A percentile compares a stretch with the other conserved stretches of the same genome.
phyloP scores from a whole-genome alignment of 2,797 vertebrate genomes.

The Lophius americanus region DNA sequence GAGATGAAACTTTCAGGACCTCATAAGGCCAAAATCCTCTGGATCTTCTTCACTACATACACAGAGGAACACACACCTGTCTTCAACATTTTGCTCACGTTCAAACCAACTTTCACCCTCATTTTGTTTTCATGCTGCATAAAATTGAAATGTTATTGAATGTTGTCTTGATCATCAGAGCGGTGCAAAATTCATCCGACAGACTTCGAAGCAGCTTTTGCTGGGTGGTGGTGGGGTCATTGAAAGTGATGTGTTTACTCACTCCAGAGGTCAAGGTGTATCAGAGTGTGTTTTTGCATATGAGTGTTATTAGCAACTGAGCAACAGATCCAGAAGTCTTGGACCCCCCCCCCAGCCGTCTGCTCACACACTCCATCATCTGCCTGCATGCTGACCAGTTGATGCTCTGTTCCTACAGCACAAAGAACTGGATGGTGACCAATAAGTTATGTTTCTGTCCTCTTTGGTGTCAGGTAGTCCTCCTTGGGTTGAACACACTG shows the following conservation, averaged over 20 bases:
- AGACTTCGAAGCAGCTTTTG: slow-evolving; percentile 42
- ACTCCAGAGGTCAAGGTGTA: slow-evolving; percentile 48
- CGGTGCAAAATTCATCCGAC: slow-evolving; percentile 26
- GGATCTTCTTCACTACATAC: slow-evolving; percentile 51
- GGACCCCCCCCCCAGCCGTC: slow-evolving; percentile 76
- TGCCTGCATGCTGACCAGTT: slow-evolving; percentile 48
- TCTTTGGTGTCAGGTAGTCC: slow-evolving; percentile 48
- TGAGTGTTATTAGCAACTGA: slow-evolving; percentile 63
- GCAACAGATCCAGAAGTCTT: slow-evolving; percentile 73
- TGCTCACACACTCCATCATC: slow-evolving; percentile 70
- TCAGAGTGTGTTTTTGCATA: slow-evolving; percentile 22
- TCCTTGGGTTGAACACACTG: slow-evolving; percentile 54
- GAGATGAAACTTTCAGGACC: slow-evolving; percentile 58
- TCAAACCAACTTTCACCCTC: too few relatives aligned
- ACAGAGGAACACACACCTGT: slow-evolving; percentile 30
- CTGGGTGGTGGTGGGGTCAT: slow-evolving; percentile 26
- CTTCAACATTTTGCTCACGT: background rate
- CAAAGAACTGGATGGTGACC: slow-evolving; percentile 51
- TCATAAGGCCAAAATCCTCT: slow-evolving; percentile 57
- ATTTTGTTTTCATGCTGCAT: background rate
- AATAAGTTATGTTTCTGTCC: slow-evolving; percentile 48
- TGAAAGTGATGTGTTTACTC: slow-evolving; percentile 26
- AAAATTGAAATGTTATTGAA: slow-evolving; percentile 2
- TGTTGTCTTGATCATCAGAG: slow-evolving; percentile 11
- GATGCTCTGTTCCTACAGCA: slow-evolving; percentile 49